Percentiles rank a stretch among this genome's conserved stretches.
Conservation (phyloP, 2,797 vertebrate species). For the Myotis myotis region DNA sequence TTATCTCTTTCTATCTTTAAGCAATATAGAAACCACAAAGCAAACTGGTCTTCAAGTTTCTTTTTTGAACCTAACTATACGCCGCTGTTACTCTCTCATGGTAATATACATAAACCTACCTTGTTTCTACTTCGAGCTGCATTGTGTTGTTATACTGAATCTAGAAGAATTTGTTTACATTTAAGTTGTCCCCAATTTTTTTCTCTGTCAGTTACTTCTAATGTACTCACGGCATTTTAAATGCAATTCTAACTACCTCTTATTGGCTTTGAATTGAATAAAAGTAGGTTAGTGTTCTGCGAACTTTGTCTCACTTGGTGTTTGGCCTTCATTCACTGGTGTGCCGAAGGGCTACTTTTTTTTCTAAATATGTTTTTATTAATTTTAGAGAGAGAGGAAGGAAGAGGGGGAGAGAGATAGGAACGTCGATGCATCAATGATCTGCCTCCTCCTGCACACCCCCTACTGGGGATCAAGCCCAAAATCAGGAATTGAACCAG, state of each 20-base stretch:
- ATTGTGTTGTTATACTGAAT: neutral
- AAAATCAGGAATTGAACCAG: too few species aligned
- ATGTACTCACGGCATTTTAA: neutral
- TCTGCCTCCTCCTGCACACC: too few species aligned
- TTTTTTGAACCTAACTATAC: neutral
- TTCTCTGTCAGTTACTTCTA: neutral
- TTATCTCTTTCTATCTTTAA: neutral
- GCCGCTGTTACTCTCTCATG: neutral
- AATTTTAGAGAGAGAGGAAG: too few species aligned
- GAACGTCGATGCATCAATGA: too few species aligned
- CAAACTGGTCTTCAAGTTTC: neutral
- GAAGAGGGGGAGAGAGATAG: too few species aligned
- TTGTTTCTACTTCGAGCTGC: neutral
- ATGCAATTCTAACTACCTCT: neutral
- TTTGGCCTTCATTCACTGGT: neutral
- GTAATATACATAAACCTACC: neutral
- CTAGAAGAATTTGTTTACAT: neutral
- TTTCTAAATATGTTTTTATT: too few species aligned
- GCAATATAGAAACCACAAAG: neutral
- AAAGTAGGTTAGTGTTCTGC: neutral
- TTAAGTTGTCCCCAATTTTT: neutral
- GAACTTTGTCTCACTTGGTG: neutral
- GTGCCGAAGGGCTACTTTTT: neutral
- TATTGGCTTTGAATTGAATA: neutral
- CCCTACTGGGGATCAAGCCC: too few species aligned